phyloP scores from a whole-genome alignment of 2,888 invertebrate species.

The Phaonia tiefii region DNA sequence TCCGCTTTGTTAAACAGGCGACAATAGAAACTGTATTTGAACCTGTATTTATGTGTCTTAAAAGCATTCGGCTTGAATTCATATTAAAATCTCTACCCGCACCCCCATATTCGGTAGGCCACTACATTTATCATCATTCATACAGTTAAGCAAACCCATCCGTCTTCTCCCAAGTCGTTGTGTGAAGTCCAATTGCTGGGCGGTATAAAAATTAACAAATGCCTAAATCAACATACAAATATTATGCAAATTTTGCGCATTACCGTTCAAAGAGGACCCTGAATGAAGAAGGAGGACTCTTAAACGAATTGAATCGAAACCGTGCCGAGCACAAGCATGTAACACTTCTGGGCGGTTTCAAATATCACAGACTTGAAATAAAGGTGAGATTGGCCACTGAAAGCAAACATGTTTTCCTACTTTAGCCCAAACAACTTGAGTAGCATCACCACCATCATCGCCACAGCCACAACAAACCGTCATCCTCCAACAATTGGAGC shows the following conservation, averaged over 20 bases:
- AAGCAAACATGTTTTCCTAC: constrained; percentile 81
- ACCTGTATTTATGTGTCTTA: no score
- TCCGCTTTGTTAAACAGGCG: no score
- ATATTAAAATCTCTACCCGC: no score
- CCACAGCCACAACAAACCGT: constrained; percentile 62
- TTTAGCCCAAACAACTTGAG: constrained; percentile 72
- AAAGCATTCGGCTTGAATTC: no score
- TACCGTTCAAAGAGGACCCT: background rate
- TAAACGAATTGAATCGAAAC: constrained; percentile 4
- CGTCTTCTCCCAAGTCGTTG: background rate
- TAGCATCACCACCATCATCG: background rate
- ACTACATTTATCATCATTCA: constrained; percentile 16
- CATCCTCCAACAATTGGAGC: constrained; percentile 16
- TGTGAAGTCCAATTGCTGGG: constrained; percentile 1
- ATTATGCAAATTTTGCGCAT: constrained; percentile 61
- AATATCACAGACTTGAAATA: constrained; percentile 67
- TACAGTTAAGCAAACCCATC: constrained; percentile 24
- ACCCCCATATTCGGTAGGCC: background rate
- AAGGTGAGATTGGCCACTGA: constrained; percentile 78
- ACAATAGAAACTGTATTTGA: no score
- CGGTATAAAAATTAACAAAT: constrained; percentile 49
- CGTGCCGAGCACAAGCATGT: constrained; percentile 55
- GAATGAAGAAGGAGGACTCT: constrained; percentile 45
- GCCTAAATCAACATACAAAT: constrained; percentile 53
- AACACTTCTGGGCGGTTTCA: constrained; percentile 75